phyloP scores from a whole-genome alignment of 2,113 vertebrate genomes.

The Otis tarda region DNA sequence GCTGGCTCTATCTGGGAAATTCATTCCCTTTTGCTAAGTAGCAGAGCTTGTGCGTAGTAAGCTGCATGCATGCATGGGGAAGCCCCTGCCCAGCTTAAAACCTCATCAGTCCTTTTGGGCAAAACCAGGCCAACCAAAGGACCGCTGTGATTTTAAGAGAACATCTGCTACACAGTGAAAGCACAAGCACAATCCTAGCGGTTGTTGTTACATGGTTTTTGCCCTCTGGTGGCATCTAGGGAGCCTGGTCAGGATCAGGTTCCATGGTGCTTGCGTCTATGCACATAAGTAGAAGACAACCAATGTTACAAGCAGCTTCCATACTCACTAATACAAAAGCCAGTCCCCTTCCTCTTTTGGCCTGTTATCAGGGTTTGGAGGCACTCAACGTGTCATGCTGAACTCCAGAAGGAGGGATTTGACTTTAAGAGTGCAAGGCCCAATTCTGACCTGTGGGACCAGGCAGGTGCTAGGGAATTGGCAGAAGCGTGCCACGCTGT shows the following conservation, averaged over 20 bases:
- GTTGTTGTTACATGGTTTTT: neutral
- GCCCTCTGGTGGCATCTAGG: neutral
- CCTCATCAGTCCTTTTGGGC: neutral
- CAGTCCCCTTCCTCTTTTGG: neutral
- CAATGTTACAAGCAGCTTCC: neutral
- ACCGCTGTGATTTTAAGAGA: neutral
- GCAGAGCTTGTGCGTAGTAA: neutral
- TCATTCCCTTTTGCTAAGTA: neutral
- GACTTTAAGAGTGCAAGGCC: neutral
- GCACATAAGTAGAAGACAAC: neutral
- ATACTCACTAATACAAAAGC: neutral
- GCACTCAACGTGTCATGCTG: neutral
- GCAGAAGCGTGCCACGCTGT: neutral
- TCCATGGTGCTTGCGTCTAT: neutral
- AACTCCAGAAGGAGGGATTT: neutral
- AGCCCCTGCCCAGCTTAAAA: neutral
- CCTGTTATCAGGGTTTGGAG: neutral
- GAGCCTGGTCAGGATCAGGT: neutral
- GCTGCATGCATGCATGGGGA: neutral
- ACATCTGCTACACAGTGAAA: neutral
- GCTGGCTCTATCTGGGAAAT: neutral
- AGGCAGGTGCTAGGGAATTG: neutral
- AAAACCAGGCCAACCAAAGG: neutral
- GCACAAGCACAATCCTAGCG: neutral
- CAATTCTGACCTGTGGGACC: neutral